Conservation (phyloP, 2,113 vertebrate species). For the Perognathus longimembris region DNA sequence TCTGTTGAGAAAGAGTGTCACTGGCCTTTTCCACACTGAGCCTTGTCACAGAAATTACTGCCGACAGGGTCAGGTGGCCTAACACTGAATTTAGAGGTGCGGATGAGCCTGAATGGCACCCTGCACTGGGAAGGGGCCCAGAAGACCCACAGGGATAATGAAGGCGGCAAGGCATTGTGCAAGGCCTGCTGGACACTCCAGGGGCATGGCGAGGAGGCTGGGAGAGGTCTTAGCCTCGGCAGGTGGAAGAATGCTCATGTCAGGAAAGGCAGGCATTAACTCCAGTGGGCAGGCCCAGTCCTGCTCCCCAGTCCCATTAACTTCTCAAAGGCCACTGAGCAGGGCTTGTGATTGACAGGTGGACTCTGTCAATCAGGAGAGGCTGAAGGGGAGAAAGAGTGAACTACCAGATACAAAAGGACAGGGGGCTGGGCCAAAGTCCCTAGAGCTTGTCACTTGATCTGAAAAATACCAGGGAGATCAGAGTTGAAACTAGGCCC, state of each 20-base stretch:
- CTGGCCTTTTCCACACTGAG: constrained; percentile 79
- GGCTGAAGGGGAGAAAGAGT: constrained; percentile 18
- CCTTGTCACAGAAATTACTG: constrained; percentile 76
- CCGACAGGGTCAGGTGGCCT: constrained; percentile 76
- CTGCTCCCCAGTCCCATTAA: constrained; percentile 62
- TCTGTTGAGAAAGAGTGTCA: constrained; percentile 62
- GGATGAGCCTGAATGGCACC: constrained; percentile 63
- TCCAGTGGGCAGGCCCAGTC: background rate
- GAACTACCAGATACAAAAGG: constrained; percentile 65
- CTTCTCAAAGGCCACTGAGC: constrained; percentile 66
- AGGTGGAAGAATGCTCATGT: constrained; percentile 69
- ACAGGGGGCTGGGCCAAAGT: constrained; percentile 18
- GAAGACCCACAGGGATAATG: constrained; percentile 68
- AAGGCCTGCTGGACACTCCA: constrained; percentile 47
- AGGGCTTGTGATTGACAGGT: constrained; percentile 72
- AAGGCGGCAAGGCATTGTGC: constrained; percentile 71
- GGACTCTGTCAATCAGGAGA: constrained; percentile 73
- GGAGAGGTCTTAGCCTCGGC: constrained; percentile 73
- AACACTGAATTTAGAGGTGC: constrained; percentile 73
- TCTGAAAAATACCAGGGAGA: background rate
- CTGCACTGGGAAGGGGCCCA: constrained; percentile 61
- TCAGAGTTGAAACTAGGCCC: background rate
- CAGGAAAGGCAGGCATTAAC: constrained; percentile 60
- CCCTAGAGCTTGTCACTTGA: background rate
- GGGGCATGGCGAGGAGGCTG: constrained; percentile 66